These are phyloP conservation scores for Acronicta psi DNA, from an alignment of 2,888 invertebrate species.

Conservation along the genomic window DNA sequence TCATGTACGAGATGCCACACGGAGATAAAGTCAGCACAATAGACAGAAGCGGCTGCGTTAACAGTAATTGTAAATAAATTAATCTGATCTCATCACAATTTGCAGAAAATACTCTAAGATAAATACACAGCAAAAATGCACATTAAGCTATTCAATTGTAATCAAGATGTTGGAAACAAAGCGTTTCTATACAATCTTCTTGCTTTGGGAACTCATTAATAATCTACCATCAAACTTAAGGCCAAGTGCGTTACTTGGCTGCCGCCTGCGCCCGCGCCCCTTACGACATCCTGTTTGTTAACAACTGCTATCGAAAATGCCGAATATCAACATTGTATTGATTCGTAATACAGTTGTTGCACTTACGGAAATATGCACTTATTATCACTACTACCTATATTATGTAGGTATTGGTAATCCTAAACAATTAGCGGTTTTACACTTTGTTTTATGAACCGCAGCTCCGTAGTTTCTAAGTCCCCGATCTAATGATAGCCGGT, in stretches of 20 bases:
- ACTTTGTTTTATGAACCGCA: conserved; percentile 47
- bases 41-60: conserved; percentile 47
- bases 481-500: conserved; percentile 43
- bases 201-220: conserved; percentile 68
- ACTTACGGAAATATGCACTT: conserved; percentile 35
- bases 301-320: conserved; percentile 23
- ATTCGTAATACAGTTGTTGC: conserved; percentile 22
- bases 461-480: conserved; percentile 44
- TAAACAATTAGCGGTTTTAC: conserved; percentile 42
- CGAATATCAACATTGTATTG: conserved; percentile 3
- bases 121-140: conserved; percentile 63
- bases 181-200: conserved; percentile 66
- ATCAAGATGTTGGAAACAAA: conserved; percentile 71
- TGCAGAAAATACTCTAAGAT: conserved; percentile 56
- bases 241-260: conserved; percentile 56
- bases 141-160: conserved; percentile 66
- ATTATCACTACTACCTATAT: conserved; percentile 19
- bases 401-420: conserved; percentile 34
- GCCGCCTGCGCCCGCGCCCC: conserved; percentile 15
- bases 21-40: conserved; percentile 48
- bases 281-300: conserved; percentile 63
- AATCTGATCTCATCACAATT: conserved; percentile 56
- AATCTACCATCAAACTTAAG: conserved; percentile 61
- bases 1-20: conserved; percentile 45
- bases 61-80: conserved; percentile 58